Percentiles rank a stretch among this genome's conserved stretches.
Evolutionary conservation across 23 tunicate species (phyloP).

Genomic region (Halocynthia roretzi): DNA sequence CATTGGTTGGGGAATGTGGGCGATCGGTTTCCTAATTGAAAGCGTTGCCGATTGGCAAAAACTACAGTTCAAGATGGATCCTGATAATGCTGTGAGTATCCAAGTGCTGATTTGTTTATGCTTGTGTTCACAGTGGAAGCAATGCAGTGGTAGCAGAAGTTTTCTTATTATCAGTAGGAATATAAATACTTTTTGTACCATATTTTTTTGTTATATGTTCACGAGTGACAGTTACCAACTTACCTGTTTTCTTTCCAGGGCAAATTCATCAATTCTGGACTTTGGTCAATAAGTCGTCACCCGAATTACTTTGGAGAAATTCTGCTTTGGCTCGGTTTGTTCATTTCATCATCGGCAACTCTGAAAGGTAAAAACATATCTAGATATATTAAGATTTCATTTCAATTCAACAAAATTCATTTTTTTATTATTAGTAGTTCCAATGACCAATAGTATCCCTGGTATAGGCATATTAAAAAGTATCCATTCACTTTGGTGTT

Average conservation of each 20-base stretch:
- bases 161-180: no score
- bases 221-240: no score
- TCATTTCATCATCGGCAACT: constrained; percentile 61
- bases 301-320: constrained; percentile 99
- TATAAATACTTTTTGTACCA: no score
- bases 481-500: no score
- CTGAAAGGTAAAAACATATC: constrained; percentile 46
- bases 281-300: constrained; percentile 94
- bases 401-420: no score
- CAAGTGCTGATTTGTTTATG: neutral
- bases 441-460: no score
- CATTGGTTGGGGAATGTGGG: constrained; percentile 67
- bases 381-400: no score
- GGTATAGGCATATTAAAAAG: no score
- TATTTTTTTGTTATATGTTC: no score
- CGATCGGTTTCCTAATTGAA: constrained; percentile 70
- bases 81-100: constrained; percentile 59
- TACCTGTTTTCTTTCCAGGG: constrained; percentile 25
- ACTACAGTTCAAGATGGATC: constrained; percentile 42
- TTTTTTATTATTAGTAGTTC: no score
- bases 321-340: constrained; percentile 73
- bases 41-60: constrained; percentile 84
- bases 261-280: constrained; percentile 64
- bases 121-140: no score
- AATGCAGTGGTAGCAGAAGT: no score